Percentiles rank a stretch among this genome's conserved stretches.
Evolutionary conservation across 2,888 invertebrate genomes (phyloP).

Genomic region (Eustalomyia histrio): DNA sequence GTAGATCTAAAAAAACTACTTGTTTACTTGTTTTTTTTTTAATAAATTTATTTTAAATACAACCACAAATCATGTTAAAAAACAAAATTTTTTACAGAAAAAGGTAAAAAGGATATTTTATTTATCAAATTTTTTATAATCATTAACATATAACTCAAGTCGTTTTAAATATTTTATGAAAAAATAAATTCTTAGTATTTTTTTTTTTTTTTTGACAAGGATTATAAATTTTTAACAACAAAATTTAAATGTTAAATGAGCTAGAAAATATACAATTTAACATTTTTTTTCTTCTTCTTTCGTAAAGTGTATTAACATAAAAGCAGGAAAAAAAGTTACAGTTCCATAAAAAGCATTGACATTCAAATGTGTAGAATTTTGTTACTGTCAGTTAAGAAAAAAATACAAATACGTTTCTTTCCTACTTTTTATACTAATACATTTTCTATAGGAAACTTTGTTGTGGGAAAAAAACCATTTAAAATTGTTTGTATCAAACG

Average conservation of each 20-base stretch:
- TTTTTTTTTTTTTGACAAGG: slow-evolving; percentile 31
- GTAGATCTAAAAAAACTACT: too few species aligned
- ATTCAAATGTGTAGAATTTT: slow-evolving; percentile 41
- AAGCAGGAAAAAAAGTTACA: slow-evolving; percentile 9
- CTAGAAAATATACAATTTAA: slow-evolving; percentile 19
- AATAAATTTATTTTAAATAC: too few species aligned
- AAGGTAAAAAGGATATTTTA: too few species aligned
- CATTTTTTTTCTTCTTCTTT: background rate
- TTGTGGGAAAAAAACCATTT: background rate
- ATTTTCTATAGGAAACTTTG: background rate
- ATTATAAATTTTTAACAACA: slow-evolving; percentile 16
- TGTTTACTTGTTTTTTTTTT: too few species aligned
- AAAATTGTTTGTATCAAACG: slow-evolving; percentile 19
- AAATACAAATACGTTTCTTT: background rate
- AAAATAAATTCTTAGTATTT: slow-evolving; percentile 10
- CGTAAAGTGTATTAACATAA: background rate
- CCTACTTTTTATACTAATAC: background rate
- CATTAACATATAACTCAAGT: background rate
- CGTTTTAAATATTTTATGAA: slow-evolving; percentile 38
- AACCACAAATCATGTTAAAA: too few species aligned
- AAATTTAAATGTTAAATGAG: slow-evolving; percentile 53
- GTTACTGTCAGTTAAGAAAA: slow-evolving; percentile 34
- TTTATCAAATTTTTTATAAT: too few species aligned
- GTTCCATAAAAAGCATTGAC: slow-evolving; percentile 44
- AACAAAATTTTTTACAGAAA: too few species aligned